A percentile compares a stretch with the other conserved stretches of the same genome.
These are phyloP conservation scores for Eurypyga helias DNA, from an alignment of 2,113 vertebrate species.

Conservation along the genomic window DNA sequence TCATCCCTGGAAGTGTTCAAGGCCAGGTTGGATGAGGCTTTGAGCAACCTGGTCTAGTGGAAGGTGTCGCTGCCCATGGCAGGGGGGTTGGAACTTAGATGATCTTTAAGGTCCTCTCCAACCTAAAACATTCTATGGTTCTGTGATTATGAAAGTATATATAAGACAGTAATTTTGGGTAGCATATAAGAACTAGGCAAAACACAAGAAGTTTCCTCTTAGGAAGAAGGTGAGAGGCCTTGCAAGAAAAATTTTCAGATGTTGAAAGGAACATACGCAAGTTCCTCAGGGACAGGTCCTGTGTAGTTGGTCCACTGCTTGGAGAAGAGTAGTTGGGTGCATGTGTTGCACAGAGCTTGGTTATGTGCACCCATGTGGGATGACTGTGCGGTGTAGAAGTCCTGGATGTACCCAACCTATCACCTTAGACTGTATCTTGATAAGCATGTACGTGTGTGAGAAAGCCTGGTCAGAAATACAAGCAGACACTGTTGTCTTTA, in stretches of 20 bases:
- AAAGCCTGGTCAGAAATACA: neutral
- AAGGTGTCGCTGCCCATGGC: too few species aligned
- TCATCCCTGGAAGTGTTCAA: too few species aligned
- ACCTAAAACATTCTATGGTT: too few species aligned
- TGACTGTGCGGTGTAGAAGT: neutral
- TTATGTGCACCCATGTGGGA: neutral
- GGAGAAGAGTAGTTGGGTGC: neutral
- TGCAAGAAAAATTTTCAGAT: neutral
- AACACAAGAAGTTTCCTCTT: neutral
- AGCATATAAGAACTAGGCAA: neutral
- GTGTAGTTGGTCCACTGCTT: neutral
- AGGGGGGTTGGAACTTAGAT: too few species aligned
- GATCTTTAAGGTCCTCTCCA: too few species aligned
- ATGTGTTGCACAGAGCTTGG: neutral
- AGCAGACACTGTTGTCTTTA: neutral
- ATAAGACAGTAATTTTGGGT: neutral
- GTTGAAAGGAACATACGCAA: accelerated
- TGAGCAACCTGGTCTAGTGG: too few species aligned
- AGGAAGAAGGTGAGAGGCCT: neutral
- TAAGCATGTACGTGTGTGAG: neutral
- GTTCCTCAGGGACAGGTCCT: neutral
- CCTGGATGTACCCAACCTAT: neutral
- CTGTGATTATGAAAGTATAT: too few species aligned
- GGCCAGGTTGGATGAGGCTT: too few species aligned
- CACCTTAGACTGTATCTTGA: too few species aligned